Evolutionary conservation across 2,797 vertebrate genomes (phyloP).

Genomic region (Enteromius paludinosus): DNA sequence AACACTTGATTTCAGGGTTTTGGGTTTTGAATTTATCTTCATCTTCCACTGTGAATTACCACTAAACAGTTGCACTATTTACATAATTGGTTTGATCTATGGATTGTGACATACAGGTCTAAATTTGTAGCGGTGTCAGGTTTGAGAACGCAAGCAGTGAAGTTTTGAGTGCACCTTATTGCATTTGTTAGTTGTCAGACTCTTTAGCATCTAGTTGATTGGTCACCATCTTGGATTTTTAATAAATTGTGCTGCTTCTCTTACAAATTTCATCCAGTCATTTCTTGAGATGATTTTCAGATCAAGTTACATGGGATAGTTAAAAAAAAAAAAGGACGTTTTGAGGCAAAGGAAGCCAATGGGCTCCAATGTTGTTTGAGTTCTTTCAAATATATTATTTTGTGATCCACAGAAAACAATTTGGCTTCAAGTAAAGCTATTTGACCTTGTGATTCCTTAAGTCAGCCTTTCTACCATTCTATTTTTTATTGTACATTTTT

Average conservation of each 20-base stretch:
- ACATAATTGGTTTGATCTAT: neutral
- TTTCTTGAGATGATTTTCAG: neutral
- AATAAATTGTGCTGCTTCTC: neutral
- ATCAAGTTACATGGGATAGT: neutral
- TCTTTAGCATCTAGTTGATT: neutral
- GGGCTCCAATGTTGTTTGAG: neutral
- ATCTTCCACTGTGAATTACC: constrained; percentile 11
- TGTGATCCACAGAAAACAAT: neutral
- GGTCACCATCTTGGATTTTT: neutral
- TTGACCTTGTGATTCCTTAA: neutral
- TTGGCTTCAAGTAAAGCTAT: neutral
- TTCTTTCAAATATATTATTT: neutral
- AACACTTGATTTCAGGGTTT: neutral
- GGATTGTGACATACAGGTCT: neutral
- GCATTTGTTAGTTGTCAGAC: neutral
- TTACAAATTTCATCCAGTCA: neutral
- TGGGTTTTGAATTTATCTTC: neutral
- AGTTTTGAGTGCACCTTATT: neutral
- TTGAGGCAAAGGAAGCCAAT: neutral
- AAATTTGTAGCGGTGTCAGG: neutral
- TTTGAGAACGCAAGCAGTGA: neutral
- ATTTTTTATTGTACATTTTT: neutral
- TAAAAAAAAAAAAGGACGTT: neutral
- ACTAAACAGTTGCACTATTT: constrained; percentile 29
- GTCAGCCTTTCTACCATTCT: neutral